Evolutionary conservation across 2,797 vertebrate genomes (phyloP), one percentile per base, ranked within the genome.

Genomic region (Crenichthys baileyi): DNA sequence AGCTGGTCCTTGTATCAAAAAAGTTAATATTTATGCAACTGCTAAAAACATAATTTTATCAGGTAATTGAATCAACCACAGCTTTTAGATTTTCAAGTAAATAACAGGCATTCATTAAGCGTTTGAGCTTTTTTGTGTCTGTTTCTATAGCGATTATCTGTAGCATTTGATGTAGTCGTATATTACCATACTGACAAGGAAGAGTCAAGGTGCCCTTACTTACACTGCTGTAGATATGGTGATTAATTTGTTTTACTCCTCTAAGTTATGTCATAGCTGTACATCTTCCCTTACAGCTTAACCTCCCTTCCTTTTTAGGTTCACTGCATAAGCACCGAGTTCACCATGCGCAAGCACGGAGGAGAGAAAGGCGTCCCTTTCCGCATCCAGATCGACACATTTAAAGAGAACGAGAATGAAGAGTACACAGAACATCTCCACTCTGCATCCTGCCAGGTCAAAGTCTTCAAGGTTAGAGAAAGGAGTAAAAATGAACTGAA

Each of bases 391-490:
- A 99, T 99, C 0, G 98, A 99, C 91, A 99, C 97, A 0, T 98
- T 98, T 89, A 98, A 97, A 88, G 97, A 97, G 93, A 97, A 97
- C 0, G 97, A 98, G 83, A 96, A 86, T 0, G 96, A 95, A 53
- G 97, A 98, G 73, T 98, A 98, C 86, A 98, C 97, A 0, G 98
- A 99, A 82, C 98, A 99, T 90, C 96, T 98, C 73, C 98, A 99
- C 95, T 99, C 98, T 15, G 98, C 98, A 82, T 99, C 98, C 85
- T 98, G 98, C 94, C 98, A 99, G 93, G 96, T 99, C 90, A 99
- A 99, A 95, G 98, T 99, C 85, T 99, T 99, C 92, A 99, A 99
- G 96, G 98, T 98, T 91, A 93, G 83, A 70, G 48, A 51, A 29
- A 60, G 0, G 4, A 58, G 39, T 4, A n/a, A 20, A 73, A 18